Percentiles rank a stretch among this genome's conserved stretches.
Conservation (phyloP, 1,140 invertebrate genomes). For the Macrobrachium nipponense region DNA sequence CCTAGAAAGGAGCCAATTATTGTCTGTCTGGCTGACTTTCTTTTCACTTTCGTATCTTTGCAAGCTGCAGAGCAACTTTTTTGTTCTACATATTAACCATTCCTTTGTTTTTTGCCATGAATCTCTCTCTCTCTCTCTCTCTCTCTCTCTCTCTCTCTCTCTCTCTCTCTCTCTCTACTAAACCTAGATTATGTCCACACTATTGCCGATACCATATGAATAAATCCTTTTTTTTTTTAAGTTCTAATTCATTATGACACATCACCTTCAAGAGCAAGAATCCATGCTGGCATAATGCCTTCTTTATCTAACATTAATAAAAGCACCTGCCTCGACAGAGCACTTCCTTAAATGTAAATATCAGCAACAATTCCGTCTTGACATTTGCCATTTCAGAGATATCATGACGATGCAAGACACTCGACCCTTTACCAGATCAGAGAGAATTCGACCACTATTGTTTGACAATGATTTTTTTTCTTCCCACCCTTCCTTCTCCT, state of each 20-base stretch:
- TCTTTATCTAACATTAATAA: no score
- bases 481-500: background rate
- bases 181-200: no score
- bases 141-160: background rate
- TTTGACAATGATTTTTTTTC: background rate
- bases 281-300: no score
- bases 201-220: no score
- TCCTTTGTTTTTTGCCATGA: background rate
- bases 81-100: constrained; percentile 1
- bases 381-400: constrained; percentile 28
- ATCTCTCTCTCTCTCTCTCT: constrained; percentile 2
- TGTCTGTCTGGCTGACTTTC: constrained; percentile 11
- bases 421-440: background rate
- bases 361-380: background rate
- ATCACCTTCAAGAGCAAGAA: no score
- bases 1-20: no score
- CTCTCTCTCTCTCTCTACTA: background rate
- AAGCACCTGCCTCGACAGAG: background rate
- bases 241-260: no score
- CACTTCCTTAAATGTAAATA: background rate
- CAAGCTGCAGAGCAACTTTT: constrained; percentile 10
- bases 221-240: no score
- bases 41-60: constrained; percentile 4
- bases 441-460: constrained; percentile 21
- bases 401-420: background rate